Conservation (phyloP, 23 tunicate genomes). For the Ascidia mentula region DNA sequence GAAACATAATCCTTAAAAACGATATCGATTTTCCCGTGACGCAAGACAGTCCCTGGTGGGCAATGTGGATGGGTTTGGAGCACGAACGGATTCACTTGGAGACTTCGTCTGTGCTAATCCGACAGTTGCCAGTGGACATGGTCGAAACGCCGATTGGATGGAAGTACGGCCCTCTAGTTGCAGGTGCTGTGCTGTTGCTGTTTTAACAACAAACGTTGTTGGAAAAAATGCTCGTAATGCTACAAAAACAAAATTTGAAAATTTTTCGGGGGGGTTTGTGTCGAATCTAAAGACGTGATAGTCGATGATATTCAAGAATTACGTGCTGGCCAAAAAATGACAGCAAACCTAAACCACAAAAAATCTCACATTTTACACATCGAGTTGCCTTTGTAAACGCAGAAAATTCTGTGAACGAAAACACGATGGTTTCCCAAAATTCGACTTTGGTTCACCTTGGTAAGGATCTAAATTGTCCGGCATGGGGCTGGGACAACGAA, state of each 20-base stretch:
- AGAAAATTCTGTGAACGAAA: conserved; percentile 51
- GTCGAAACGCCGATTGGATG: conserved; percentile 70
- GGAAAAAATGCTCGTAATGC: too few relatives aligned
- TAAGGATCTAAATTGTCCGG: conserved; percentile 41
- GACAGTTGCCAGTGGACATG: conserved; percentile 71
- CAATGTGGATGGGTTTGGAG: conserved; percentile 78
- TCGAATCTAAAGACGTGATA: too few relatives aligned
- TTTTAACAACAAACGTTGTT: too few relatives aligned
- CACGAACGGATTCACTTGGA: conserved; percentile 91
- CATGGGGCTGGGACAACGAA: conserved; percentile 94
- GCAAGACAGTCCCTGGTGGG: conserved; percentile 81
- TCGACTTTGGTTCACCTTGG: conserved; percentile 34
- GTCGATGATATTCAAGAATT: too few relatives aligned
- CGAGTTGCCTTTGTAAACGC: too few relatives aligned
- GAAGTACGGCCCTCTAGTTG: conserved; percentile 61
- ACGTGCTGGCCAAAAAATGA: too few relatives aligned
- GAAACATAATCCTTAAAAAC: conserved; percentile 40
- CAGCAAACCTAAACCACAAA: too few relatives aligned
- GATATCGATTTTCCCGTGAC: conserved; percentile 56
- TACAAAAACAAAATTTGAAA: too few relatives aligned
- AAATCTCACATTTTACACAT: too few relatives aligned
- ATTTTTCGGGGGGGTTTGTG: too few relatives aligned
- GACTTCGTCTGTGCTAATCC: conserved; percentile 81
- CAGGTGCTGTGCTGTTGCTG: conserved; percentile 18
- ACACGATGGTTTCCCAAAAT: conserved; percentile 54